phyloP scores from a whole-genome alignment of 2,888 invertebrate genomes.

The Agrotis puta region DNA sequence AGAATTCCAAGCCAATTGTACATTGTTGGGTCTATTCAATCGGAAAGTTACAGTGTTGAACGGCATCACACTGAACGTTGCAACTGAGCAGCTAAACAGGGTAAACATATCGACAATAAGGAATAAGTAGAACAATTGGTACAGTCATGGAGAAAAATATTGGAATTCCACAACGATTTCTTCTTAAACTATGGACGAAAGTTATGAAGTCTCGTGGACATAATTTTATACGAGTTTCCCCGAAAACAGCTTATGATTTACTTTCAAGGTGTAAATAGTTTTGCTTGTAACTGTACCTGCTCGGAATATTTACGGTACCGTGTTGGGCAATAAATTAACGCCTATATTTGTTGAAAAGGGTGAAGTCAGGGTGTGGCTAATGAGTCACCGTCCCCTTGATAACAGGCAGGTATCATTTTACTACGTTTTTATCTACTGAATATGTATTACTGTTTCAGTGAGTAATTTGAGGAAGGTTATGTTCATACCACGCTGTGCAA shows the following conservation, averaged over 20 bases:
- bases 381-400: slow-evolving; percentile 42
- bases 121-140: slow-evolving; percentile 10
- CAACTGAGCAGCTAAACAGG: slow-evolving; percentile 26
- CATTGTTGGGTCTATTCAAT: slow-evolving; percentile 1
- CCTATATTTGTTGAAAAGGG: slow-evolving; percentile 43
- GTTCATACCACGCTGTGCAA: slow-evolving; percentile 21
- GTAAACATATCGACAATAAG: slow-evolving; percentile 9
- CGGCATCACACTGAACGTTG: slow-evolving; percentile 33
- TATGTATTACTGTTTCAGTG: slow-evolving; percentile 5
- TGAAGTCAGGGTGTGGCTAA: slow-evolving; percentile 49
- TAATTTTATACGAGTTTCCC: not conserved
- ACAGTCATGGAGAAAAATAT: not conserved
- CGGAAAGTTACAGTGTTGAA: slow-evolving; percentile 19
- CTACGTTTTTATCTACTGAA: slow-evolving; percentile 23
- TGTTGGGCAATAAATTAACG: slow-evolving; percentile 33
- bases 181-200: not conserved
- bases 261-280: not conserved
- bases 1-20: slow-evolving; percentile 33
- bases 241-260: not conserved
- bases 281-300: slow-evolving; percentile 2
- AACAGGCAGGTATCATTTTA: slow-evolving; percentile 33
- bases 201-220: not conserved
- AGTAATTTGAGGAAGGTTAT: slow-evolving; percentile 1
- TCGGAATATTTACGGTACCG: slow-evolving; percentile 35
- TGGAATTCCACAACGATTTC: not conserved